Percentiles rank a stretch among this genome's conserved stretches.
phyloP scores from a whole-genome alignment of 1,140 invertebrate species.

The Zaprionus lachaisei region DNA sequence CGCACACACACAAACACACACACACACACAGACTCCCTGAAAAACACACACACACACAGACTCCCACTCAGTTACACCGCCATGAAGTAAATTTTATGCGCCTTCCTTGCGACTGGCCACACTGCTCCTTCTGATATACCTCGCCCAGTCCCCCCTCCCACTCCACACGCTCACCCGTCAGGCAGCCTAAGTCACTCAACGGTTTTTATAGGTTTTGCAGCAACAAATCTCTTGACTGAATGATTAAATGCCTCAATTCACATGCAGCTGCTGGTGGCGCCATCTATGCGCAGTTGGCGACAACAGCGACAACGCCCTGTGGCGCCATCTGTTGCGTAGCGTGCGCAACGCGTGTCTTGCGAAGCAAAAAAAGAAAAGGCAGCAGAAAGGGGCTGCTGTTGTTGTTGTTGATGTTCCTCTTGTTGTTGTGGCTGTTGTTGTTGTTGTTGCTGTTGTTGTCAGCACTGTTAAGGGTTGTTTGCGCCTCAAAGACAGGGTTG shows the following conservation, averaged over 20 bases:
- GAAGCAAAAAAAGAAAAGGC: neutral
- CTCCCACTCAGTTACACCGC: slow-evolving; percentile 1
- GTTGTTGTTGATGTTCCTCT: neutral
- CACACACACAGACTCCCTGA: neutral
- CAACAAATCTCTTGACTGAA: neutral
- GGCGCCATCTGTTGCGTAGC: slow-evolving; percentile 61
- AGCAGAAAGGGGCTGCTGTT: neutral
- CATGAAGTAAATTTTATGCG: slow-evolving; percentile 1
- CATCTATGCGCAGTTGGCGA: slow-evolving; percentile 36
- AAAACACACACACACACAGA: slow-evolving; percentile 17
- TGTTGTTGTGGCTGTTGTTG: neutral
- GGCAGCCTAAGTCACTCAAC: neutral
- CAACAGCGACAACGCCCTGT: neutral
- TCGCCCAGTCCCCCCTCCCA: neutral
- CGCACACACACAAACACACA: slow-evolving; percentile 19
- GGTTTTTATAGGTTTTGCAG: neutral
- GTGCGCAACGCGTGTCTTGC: slow-evolving; percentile 42
- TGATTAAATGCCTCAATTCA: slow-evolving; percentile 2
- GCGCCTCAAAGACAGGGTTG: too few relatives aligned
- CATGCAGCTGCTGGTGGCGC: slow-evolving; percentile 25
- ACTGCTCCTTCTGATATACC: too few relatives aligned
- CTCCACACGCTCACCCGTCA: neutral
- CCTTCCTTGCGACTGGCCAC: neutral
- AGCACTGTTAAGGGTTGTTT: too few relatives aligned
- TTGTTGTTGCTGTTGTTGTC: neutral